These are phyloP conservation scores for Smutsia gigantea DNA, from an alignment of 2,797 vertebrate species.

Conservation along the genomic window DNA sequence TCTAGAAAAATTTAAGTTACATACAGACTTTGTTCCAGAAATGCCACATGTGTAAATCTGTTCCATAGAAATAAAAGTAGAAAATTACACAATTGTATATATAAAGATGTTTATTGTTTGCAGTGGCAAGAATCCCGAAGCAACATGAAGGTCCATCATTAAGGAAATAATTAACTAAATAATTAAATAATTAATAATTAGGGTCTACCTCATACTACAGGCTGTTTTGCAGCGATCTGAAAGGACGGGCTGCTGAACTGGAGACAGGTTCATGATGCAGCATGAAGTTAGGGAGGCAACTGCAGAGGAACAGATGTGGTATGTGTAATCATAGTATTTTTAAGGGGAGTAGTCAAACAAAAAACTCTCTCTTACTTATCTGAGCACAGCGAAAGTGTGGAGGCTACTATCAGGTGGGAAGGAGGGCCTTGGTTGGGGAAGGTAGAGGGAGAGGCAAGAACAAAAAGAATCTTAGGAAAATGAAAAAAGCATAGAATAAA, in stretches of 20 bases:
- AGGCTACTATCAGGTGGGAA: not conserved
- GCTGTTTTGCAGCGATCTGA: not conserved
- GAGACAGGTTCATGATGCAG: not conserved
- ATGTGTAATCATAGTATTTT: not conserved
- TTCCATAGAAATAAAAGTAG: constrained; percentile 54
- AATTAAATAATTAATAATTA: not conserved
- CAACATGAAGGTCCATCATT: not conserved
- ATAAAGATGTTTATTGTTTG: constrained; percentile 60
- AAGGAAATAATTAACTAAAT: not conserved
- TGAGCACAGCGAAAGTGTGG: not conserved
- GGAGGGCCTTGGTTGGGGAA: not conserved
- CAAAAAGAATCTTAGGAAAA: not conserved
- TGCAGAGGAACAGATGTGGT: not conserved
- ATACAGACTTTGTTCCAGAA: not conserved
- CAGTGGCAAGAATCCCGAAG: not conserved
- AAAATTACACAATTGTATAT: not conserved
- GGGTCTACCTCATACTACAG: not conserved
- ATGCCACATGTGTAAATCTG: not conserved
- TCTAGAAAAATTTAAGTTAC: not conserved
- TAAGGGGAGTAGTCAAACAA: not conserved
- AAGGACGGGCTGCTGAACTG: not conserved
- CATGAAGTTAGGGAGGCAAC: not conserved
- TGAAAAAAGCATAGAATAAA: not conserved
- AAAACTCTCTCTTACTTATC: not conserved
- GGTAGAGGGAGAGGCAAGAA: not conserved